Conservation (phyloP, 2,113 vertebrate species). For the Oriolus oriolus region DNA sequence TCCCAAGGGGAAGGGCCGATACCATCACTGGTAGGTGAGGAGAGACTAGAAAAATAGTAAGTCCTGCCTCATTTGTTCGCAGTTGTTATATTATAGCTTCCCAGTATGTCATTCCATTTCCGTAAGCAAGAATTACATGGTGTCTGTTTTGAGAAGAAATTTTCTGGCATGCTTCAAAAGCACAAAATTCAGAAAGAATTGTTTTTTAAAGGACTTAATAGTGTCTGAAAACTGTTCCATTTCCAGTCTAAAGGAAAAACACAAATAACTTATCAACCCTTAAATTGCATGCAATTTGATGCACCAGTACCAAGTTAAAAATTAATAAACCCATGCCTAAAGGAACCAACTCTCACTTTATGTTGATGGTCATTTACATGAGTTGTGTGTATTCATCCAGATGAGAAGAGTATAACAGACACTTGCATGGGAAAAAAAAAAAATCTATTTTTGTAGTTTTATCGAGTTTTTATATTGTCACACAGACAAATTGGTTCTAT, state of each 20-base stretch:
- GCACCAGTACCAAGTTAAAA: not conserved
- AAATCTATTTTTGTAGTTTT: not conserved
- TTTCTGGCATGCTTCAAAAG: not conserved
- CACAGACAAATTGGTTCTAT: not conserved
- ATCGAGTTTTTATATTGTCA: not conserved
- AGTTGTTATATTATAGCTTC: not conserved
- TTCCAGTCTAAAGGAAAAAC: not conserved
- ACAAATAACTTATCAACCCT: not conserved
- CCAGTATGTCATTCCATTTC: not conserved
- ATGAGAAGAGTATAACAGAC: not conserved
- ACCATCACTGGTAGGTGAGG: not conserved
- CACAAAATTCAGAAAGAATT: not conserved
- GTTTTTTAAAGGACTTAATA: not conserved
- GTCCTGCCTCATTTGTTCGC: not conserved
- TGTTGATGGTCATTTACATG: not conserved
- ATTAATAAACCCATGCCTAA: not conserved
- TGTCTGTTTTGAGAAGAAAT: not conserved
- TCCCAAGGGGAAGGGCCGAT: not conserved
- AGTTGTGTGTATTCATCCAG: not conserved
- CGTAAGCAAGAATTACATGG: not conserved
- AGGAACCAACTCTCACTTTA: not conserved
- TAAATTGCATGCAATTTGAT: not conserved
- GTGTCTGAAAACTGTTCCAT: not conserved
- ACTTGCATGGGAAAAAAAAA: not conserved
- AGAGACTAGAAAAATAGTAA: not conserved